Evolutionary conservation across 2,797 vertebrate genomes (phyloP).

Genomic region (Crocidura indochinensis): DNA sequence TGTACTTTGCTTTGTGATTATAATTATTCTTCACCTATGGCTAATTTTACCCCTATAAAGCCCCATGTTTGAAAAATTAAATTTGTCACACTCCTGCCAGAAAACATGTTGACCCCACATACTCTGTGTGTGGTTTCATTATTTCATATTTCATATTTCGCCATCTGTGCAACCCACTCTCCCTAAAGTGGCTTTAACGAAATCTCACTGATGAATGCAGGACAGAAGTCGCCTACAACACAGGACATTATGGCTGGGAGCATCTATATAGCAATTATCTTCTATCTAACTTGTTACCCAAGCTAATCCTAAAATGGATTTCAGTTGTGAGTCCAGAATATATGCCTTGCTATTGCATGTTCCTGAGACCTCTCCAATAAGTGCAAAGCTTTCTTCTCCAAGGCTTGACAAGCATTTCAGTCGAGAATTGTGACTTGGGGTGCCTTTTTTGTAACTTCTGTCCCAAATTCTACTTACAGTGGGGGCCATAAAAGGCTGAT

Average conservation of each 20-base stretch:
- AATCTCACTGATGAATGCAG: too few relatives aligned
- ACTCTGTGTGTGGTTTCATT: too few relatives aligned
- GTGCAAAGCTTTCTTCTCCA: constrained; percentile 93
- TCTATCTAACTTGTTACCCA: constrained; percentile 93
- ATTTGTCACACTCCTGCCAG: too few relatives aligned
- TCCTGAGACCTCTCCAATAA: constrained; percentile 93
- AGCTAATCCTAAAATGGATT: constrained; percentile 96
- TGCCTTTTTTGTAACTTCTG: constrained; percentile 96
- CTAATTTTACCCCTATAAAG: too few relatives aligned
- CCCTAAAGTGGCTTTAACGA: too few relatives aligned
- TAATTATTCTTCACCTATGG: too few relatives aligned
- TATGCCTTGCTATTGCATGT: constrained; percentile 93
- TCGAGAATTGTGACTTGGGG: constrained; percentile 95
- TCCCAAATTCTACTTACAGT: constrained; percentile 93
- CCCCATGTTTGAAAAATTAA: too few relatives aligned
- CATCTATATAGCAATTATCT: constrained; percentile 85
- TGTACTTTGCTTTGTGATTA: too few relatives aligned
- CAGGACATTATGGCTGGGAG: constrained; percentile 92
- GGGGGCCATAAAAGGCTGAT: constrained; percentile 97
- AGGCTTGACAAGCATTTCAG: constrained; percentile 95
- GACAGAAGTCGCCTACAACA: too few relatives aligned
- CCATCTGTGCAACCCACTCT: too few relatives aligned
- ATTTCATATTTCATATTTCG: too few relatives aligned
- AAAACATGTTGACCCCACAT: too few relatives aligned
- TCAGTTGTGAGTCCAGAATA: constrained; percentile 85